These are phyloP conservation scores for Palloptera scutellata DNA, from an alignment of 2,888 invertebrate species.

Conservation along the genomic window DNA sequence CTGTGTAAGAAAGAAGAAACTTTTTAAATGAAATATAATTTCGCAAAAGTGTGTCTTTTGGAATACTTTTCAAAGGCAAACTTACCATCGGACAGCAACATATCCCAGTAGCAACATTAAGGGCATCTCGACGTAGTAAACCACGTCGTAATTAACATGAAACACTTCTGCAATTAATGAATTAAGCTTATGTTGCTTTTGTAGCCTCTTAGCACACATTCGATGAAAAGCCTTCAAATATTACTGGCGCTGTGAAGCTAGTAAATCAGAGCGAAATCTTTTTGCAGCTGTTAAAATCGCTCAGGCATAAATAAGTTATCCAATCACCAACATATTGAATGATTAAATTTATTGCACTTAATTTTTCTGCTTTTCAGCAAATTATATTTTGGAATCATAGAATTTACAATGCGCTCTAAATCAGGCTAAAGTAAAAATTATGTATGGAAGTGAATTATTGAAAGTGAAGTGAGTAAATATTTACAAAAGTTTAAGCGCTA, in stretches of 20 bases:
- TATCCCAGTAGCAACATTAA: not conserved
- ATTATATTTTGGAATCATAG: no score
- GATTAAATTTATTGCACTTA: conserved; percentile 34
- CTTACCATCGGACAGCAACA: not conserved
- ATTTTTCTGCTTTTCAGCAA: not conserved
- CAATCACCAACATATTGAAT: conserved; percentile 52
- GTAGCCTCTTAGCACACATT: conserved; percentile 9
- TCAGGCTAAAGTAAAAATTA: no score
- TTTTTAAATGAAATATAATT: not conserved
- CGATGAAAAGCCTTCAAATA: not conserved
- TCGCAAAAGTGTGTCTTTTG: not conserved
- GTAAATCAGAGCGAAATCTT: no score
- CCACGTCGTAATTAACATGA: conserved; percentile 43
- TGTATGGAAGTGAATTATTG: no score
- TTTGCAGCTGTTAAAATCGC: conserved; percentile 33
- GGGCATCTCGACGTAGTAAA: conserved; percentile 24
- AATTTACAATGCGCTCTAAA: no score
- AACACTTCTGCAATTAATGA: conserved; percentile 53
- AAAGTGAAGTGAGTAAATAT: no score
- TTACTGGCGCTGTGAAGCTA: no score
- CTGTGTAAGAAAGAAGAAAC: not conserved
- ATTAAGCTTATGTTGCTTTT: conserved; percentile 18
- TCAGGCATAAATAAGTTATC: conserved; percentile 52
- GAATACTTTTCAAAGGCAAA: no score
- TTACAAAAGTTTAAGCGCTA: no score